A percentile compares a stretch with the other conserved stretches of the same genome.
Conservation (phyloP, 1,140 invertebrate species). For the Lordiphosa mommai region DNA sequence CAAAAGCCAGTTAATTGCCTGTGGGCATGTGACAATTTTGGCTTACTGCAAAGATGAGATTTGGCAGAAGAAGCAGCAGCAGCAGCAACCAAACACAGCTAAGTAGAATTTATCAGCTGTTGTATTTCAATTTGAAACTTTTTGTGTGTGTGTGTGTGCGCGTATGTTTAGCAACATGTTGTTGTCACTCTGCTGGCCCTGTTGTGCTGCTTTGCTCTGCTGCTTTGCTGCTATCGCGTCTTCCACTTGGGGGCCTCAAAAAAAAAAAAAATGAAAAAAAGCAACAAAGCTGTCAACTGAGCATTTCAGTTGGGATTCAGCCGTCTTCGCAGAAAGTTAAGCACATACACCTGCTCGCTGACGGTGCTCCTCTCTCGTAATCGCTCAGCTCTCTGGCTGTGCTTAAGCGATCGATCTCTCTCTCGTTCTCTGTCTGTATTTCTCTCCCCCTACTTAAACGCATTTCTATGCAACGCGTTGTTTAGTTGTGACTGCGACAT, state of each 20-base stretch:
- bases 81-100: too few relatives aligned
- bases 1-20: not conserved
- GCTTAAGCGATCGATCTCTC: conserved; percentile 7
- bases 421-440: not conserved
- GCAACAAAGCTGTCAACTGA: conserved; percentile 70
- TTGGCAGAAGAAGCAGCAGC: not conserved
- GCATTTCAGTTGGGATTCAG: conserved; percentile 69
- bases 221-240: conserved; percentile 54
- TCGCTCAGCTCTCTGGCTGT: not conserved
- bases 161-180: conserved; percentile 42
- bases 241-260: conserved; percentile 55
- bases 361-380: conserved; percentile 5
- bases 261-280: conserved; percentile 74
- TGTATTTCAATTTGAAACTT: conserved; percentile 53
- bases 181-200: conserved; percentile 36
- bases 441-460: conserved; percentile 37
- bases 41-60: not conserved
- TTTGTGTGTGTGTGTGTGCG: conserved; percentile 15
- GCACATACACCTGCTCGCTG: conserved; percentile 33
- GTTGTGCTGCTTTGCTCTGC: conserved; percentile 35
- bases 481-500: conserved; percentile 45
- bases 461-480: conserved; percentile 40
- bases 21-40: conserved; percentile 7
- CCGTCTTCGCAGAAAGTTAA: conserved; percentile 70
- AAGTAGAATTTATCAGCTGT: conserved; percentile 61